Base-by-base conservation (phyloP, 2,888 invertebrate genomes). In the Caenorhabditis macrosperma region DNA sequence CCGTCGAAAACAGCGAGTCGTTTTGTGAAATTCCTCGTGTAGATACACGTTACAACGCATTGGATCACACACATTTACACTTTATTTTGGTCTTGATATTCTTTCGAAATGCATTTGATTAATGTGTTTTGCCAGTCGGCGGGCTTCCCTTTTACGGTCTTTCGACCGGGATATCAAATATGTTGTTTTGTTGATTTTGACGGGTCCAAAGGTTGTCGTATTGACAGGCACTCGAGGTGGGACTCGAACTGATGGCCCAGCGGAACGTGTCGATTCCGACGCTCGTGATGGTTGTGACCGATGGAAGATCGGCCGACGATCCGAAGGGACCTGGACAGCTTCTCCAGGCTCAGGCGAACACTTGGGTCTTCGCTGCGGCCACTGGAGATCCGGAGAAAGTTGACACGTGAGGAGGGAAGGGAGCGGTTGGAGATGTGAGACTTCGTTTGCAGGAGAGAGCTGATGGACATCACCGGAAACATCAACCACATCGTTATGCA, bases 401-500 rank as follows among this genome's bases (percentile, higher is more conserved):
- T 28, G 88, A 88, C 79, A 84, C 78, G 87, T 87, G 54, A 79
- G 85, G 57, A 41, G 22, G 7, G 38, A 26, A 10, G n/a, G 30
- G 15, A 71, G 10, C 12, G 17, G n/a, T 38, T 4, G 26, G 10
- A 20, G 44, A 30, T n/a, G 44, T 20, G 17, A 12, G n/a, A n/a
- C 9, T 12, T 1, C 12, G 17, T 35, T 83, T 89, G 24, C 69
- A 89, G 89, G 61, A 71, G 86, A 63, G 88, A 90, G 63, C 78
- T 89, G 50, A 55, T 87, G 74, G 86, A 85, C 57, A 89, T 89
- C 68, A 87, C 88, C 54, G 88, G 88, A 44, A 85, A 88, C 59
- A 84, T 86, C 71, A 87, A 89, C 55, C 88, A 89, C 69, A 89
- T 89, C 26, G 87, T 89, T 22, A 81, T 87, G 81, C 88, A 89